A percentile compares a stretch with the other conserved stretches of the same genome.
These are phyloP conservation scores for Phoxinus dragarum DNA, from an alignment of 2,797 vertebrate genomes.

Conservation along the genomic window DNA sequence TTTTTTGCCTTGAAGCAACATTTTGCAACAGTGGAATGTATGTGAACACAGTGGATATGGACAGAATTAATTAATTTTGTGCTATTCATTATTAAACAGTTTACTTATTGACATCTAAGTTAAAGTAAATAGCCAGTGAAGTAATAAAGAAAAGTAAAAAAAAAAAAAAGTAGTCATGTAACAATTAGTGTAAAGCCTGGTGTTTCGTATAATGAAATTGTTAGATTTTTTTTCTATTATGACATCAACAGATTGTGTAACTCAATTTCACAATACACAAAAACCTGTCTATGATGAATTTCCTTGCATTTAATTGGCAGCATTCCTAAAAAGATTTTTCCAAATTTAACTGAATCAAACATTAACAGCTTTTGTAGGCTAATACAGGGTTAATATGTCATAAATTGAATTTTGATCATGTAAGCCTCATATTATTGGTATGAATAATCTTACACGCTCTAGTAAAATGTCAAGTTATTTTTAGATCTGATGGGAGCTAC, in stretches of 20 bases:
- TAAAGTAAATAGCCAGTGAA: background rate
- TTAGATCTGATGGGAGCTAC: slow-evolving; percentile 38
- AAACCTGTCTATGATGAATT: background rate
- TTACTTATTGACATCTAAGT: background rate
- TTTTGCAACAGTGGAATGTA: background rate
- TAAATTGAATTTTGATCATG: background rate
- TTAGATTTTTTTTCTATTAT: background rate
- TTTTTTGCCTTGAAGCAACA: background rate
- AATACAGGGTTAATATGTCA: background rate
- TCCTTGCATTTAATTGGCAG: background rate
- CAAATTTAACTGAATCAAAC: background rate
- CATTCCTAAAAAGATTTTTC: background rate
- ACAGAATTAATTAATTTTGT: background rate
- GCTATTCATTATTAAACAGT: background rate
- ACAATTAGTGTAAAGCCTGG: background rate
- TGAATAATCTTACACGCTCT: slow-evolving; percentile 32
- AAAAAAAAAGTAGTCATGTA: background rate
- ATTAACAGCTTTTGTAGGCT: background rate
- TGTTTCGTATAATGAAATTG: background rate
- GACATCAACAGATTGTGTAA: background rate
- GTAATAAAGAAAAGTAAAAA: background rate
- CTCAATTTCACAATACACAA: background rate
- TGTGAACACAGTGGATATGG: background rate
- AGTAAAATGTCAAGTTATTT: slow-evolving; percentile 59
- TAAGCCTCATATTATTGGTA: background rate